Base-by-base conservation (phyloP, 1,140 invertebrate genomes). In the Micrasema minimum region DNA sequence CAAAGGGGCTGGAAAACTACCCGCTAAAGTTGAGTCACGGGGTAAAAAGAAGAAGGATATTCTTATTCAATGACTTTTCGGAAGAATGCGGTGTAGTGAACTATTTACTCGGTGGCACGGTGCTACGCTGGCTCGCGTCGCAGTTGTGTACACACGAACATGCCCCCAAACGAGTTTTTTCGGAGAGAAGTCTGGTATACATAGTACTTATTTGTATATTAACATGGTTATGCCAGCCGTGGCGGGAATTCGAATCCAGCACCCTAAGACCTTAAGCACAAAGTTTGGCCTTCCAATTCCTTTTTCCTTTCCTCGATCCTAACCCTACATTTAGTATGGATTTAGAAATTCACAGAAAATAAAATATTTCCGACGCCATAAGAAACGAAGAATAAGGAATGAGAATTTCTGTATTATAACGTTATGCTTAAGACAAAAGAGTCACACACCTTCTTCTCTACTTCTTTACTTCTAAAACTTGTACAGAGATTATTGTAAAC, bases 101-200 rank as follows among this genome's bases (percentile, higher is more conserved):
- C 46, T 31, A 18, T 38, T 38, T 48, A 41, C 55, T 38, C 37
- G 20, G 62, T 51, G 62, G 46, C 51, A 16, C 18, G 55, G 57
- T 35, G 66, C 45, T 31, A 20, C 23, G 53, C 18, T 45, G 70
- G 41, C 37, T 59, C 35, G 64, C 38, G 46, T 16, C 11, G 51
- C 65, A 37, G 41, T 22, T 18, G 46, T 7, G 41, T 59, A 46
- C 46, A 45, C 53, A 41, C 38, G 53, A 68, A 67, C 66, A 71
- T 71, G 72, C 48, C 62, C 73, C 48, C 41, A 69, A 75, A 75
- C 73, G 67, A 72, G 73, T 75, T 75, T 74, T 75, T 75, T 69
- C 69, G 73, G 69, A 72, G 61, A 65, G 69, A 67, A 45, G 65
- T 16, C 55, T 59, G 72, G 22, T 69, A 59, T 53, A 35, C 35